Percentiles rank a stretch among this genome's conserved stretches.
phyloP scores from a whole-genome alignment of 2,113 vertebrate genomes.

The Psilopsiagon aurifrons region DNA sequence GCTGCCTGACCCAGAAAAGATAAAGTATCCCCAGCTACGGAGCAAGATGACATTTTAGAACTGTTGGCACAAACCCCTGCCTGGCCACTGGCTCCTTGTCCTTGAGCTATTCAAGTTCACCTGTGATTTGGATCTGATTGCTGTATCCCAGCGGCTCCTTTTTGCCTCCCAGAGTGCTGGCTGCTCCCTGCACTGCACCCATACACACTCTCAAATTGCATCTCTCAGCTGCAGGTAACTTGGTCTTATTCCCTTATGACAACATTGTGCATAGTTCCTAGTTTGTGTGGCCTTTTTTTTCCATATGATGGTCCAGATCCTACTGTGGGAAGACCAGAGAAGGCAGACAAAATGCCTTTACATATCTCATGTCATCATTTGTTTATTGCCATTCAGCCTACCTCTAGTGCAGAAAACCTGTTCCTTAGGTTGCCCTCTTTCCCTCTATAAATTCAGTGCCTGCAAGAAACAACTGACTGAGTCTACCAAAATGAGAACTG shows the following conservation, averaged over 20 bases:
- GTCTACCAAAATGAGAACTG: background rate
- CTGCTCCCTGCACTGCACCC: background rate
- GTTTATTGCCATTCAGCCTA: background rate
- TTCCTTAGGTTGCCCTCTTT: background rate
- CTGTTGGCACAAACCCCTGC: background rate
- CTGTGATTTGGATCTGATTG: background rate
- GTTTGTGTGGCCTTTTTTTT: background rate
- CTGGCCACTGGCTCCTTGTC: background rate
- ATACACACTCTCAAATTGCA: background rate
- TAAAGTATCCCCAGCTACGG: background rate
- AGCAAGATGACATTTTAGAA: slow-evolving; percentile 19
- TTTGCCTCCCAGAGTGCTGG: background rate
- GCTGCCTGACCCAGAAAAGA: slow-evolving; percentile 14
- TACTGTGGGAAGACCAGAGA: background rate
- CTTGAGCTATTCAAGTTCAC: slow-evolving; percentile 3
- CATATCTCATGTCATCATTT: background rate
- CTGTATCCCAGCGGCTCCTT: background rate
- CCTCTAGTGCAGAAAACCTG: background rate
- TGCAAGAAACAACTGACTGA: background rate
- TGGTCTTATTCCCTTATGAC: background rate
- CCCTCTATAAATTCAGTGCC: background rate
- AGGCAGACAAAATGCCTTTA: background rate
- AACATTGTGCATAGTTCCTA: background rate
- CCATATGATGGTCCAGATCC: background rate
- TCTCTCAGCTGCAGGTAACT: background rate